Evolutionary conservation across 1,140 invertebrate species (phyloP).

Genomic region (Pemphigus obesinymphae): DNA sequence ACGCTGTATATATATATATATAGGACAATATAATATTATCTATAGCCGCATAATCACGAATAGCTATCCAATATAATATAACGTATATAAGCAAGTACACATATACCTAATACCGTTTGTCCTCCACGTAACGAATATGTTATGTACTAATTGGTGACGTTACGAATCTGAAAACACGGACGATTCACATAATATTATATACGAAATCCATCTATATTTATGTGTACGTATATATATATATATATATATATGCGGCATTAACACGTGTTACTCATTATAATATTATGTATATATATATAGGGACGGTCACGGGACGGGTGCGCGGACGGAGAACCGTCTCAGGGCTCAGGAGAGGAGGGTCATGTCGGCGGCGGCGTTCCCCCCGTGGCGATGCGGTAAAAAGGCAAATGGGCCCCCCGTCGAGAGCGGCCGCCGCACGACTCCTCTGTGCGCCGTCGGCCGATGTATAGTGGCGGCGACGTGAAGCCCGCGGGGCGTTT

Average conservation of each 20-base stretch:
- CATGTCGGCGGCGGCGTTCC: slow-evolving; percentile 20
- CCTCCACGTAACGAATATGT: too few relatives aligned
- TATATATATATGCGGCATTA: too few relatives aligned
- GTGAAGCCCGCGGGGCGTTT: slow-evolving; percentile 31
- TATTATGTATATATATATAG: not conserved
- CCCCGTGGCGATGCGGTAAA: slow-evolving; percentile 40
- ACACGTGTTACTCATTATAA: not conserved
- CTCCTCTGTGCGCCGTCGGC: slow-evolving; percentile 11
- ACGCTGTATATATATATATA: not conserved
- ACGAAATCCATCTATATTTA: too few relatives aligned
- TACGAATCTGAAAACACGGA: too few relatives aligned
- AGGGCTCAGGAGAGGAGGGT: not conserved
- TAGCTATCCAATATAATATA: too few relatives aligned
- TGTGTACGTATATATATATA: too few relatives aligned
- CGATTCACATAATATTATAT: too few relatives aligned
- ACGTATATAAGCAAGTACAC: too few relatives aligned
- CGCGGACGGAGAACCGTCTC: not conserved
- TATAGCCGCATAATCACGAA: too few relatives aligned
- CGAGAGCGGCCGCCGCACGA: slow-evolving; percentile 32
- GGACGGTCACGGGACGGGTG: not conserved
- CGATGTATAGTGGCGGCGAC: not conserved
- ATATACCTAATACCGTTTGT: too few relatives aligned
- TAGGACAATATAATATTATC: not conserved
- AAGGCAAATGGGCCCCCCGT: slow-evolving; percentile 37
- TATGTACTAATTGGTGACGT: too few relatives aligned